These are phyloP conservation scores for Silurus glanis DNA, from an alignment of 2,113 vertebrate genomes.

Conservation along the genomic window DNA sequence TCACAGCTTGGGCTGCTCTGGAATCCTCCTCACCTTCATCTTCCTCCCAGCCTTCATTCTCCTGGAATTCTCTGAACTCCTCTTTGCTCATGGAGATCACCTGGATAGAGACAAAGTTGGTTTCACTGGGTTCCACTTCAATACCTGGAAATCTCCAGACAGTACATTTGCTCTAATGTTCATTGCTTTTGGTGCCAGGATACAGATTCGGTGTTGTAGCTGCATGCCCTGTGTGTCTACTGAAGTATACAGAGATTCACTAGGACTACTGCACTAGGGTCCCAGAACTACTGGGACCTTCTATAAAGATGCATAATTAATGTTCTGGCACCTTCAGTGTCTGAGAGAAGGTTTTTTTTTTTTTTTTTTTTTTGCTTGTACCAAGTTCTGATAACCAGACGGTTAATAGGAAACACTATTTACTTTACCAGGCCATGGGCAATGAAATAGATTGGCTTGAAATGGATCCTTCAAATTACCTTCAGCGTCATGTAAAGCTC, in stretches of 20 bases:
- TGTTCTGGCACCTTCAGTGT: background rate
- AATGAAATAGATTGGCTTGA: too few relatives aligned
- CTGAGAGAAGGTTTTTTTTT: background rate
- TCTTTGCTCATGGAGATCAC: conserved; percentile 84
- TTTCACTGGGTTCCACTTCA: background rate
- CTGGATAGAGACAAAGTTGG: conserved; percentile 60
- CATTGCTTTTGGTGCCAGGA: fast-evolving
- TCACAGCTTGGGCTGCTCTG: conserved; percentile 64
- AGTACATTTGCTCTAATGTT: background rate
- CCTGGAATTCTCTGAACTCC: conserved; percentile 81
- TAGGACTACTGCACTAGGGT: too few relatives aligned
- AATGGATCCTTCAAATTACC: conserved; percentile 65
- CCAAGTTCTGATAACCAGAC: background rate
- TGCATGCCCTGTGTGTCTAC: background rate
- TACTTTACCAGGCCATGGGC: too few relatives aligned
- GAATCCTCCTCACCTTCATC: conserved; percentile 71
- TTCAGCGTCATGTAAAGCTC: conserved; percentile 83
- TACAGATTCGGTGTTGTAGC: background rate
- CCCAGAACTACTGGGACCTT: background rate
- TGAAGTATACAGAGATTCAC: background rate
- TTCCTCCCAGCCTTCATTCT: conserved; percentile 80
- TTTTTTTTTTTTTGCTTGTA: background rate
- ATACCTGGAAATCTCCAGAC: background rate
- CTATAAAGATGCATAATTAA: background rate
- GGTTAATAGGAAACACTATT: too few relatives aligned